Evolutionary conservation across 2,888 invertebrate genomes (phyloP).

Genomic region (Odontocolon sp.): DNA sequence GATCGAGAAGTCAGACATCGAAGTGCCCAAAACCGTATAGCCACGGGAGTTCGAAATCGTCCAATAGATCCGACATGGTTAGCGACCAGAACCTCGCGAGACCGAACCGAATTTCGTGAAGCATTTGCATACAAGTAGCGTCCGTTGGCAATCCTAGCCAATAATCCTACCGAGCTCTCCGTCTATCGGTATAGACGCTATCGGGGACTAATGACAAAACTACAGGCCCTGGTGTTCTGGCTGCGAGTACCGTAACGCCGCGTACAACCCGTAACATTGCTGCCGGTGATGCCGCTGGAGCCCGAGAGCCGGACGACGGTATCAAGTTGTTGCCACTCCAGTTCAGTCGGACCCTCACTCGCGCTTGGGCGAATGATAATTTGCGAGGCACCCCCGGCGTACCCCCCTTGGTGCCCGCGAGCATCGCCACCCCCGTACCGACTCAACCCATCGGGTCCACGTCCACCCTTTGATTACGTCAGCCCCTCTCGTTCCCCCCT

Average conservation of each 20-base stretch:
- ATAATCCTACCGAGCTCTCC: constrained; percentile 73
- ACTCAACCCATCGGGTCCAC: constrained; percentile 63
- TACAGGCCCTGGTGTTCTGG: constrained; percentile 75
- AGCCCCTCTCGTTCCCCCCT: constrained; percentile 70
- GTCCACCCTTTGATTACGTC: constrained; percentile 80
- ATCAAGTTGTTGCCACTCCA: constrained; percentile 80
- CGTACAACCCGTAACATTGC: constrained; percentile 1
- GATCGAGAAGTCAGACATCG: no score
- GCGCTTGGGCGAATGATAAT: constrained; percentile 78
- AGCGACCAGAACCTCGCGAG: constrained; percentile 44
- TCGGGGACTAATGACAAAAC: constrained; percentile 80
- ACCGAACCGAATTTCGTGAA: constrained; percentile 63
- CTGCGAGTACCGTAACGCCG: constrained; percentile 44
- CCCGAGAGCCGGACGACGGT: constrained; percentile 68
- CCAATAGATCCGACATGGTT: constrained; percentile 12
- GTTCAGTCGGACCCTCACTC: constrained; percentile 76
- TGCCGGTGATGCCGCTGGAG: constrained; percentile 17
- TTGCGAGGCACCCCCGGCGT: constrained; percentile 71
- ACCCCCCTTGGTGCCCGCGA: constrained; percentile 50
- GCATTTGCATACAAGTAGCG: constrained; percentile 79
- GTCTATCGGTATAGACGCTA: constrained; percentile 71
- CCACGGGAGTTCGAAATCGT: constrained; percentile 33
- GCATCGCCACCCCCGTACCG: constrained; percentile 61
- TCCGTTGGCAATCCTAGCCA: constrained; percentile 78
- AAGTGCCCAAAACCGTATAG: no score